Conservation (phyloP, 1,140 invertebrate species). For the Maniola jurtina region DNA sequence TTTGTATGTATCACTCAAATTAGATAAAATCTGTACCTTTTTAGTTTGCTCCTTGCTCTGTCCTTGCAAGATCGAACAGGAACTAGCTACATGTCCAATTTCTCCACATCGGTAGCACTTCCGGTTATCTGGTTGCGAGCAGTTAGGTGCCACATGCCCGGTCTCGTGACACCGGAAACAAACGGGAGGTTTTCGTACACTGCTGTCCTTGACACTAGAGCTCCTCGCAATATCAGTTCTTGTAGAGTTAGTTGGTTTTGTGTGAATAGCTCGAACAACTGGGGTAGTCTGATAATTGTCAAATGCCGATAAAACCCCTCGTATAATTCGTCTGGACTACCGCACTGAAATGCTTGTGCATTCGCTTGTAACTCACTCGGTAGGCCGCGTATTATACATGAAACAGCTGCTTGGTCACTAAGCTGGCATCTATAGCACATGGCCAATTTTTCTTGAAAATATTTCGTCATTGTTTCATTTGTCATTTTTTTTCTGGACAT, state of each 20-base stretch:
- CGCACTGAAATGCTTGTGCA: constrained; percentile 28
- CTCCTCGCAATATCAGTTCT: background rate
- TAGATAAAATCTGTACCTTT: constrained; percentile 15
- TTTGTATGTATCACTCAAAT: constrained; percentile 24
- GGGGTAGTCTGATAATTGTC: constrained; percentile 18
- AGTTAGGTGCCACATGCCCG: constrained; percentile 33
- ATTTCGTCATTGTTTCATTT: no score
- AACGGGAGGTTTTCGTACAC: constrained; percentile 11
- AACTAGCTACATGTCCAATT: constrained; percentile 33
- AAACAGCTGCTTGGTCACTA: constrained; percentile 41
- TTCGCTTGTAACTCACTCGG: constrained; percentile 34
- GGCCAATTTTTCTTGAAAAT: constrained; percentile 40
- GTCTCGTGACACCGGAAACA: constrained; percentile 40
- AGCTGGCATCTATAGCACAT: constrained; percentile 41
- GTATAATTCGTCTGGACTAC: constrained; percentile 35
- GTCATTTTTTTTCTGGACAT: constrained; percentile 38
- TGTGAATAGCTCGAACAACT: constrained; percentile 3
- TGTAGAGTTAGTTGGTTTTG: background rate
- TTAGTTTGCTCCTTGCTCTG: background rate
- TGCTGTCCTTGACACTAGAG: background rate
- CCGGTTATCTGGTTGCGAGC: constrained; percentile 27
- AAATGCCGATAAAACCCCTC: constrained; percentile 28
- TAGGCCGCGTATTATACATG: constrained; percentile 46
- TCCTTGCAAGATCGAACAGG: constrained; percentile 10
- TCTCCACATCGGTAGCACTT: constrained; percentile 39